Evolutionary conservation across 2,888 invertebrate species (phyloP), one percentile per base, ranked within the genome.

Genomic region (Coecobrya sp.): DNA sequence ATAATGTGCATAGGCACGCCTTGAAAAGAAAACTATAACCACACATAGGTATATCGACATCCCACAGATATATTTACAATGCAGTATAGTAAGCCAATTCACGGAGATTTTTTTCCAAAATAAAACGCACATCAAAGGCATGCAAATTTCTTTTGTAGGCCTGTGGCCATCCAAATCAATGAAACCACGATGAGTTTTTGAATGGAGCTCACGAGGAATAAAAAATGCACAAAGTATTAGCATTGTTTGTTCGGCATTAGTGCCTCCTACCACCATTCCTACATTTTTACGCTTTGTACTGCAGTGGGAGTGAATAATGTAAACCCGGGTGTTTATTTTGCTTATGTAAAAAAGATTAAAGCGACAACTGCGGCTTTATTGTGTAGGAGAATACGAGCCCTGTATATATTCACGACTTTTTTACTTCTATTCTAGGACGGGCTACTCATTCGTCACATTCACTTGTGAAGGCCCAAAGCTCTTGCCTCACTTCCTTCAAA

Each of bases 361-460:
- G 36, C 2, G 36, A 36, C 36, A 36, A 36, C 36, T 4, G 36
- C 36, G 7, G 36, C 7, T 36, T 36, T 36, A 7, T 7, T 42
- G 42, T 42, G 4, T 42, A 42, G 4, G 42, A 42, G 4, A 42
- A 42, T 42, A 4, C 10, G 5, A 42, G 10, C n/a, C n/a, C n/a
- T n/a, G 42, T 49, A 7, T 13, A 49, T 7, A 13, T 11, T 49
- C 49, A 7, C 13, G 1, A 49, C 1, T 49, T 49, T 13, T 49
- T 68, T 13, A 45, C 16, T 16, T 45, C 4, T 36, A 79, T 73
- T 92, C 5, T 62, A 95, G 95, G 59, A 94, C 95, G 91, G 98
- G 97, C 0, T 96, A 96, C 86, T 96, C 96, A 3, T 97, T 97
- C 94, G 96, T 97, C 0, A 97, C 97, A 0, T 97, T 97, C 94